Base-by-base conservation (phyloP, 1,140 invertebrate species). In the Calosoma granatense region DNA sequence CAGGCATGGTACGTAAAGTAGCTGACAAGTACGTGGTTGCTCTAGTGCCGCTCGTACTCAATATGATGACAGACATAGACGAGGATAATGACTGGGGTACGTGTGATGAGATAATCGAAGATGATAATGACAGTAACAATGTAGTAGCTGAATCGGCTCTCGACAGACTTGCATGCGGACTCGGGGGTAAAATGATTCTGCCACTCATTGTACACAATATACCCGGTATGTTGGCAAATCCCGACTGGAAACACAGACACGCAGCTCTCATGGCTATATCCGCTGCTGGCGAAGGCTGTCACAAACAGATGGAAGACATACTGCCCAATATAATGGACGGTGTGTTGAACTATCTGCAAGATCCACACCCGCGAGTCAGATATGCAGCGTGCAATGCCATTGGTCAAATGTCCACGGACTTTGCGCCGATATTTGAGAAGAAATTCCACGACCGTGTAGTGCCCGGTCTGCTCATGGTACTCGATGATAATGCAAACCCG, bases 381-480 rank as follows among this genome's bases (percentile, higher is more conserved):
- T 98, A 98, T 69, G 97, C 97, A 21, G 92, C 93, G 51, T 99
- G 97, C 70, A 99, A 99, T 77, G 94, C 95, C n/a, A 82, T 99
- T 36, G 97, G 97, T 14, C 97, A 99, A 76, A 96, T 99, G 92
- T 92, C 94, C 0, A 94, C 94, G 12, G 97, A 99, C 74, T 99
- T 99, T 79, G 93, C 93, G 2, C 94, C 94, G 2, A 78, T 80
- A 6, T 96, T 99, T 67, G 92, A 99, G 72, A 98, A 98, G 75
- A 97, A 97, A 75, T 99, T 96, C 73, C 96, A 99, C 68, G 85
- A 87, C 55, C 89, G 88, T 75, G 88, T 99, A 52, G 87, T 99
- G 26, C 92, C 93, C 36, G 92, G 89, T 12, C 74, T 99, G 21
- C 72, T 99, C 2, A 79, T 85, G 72, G 80, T 97, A n/a, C 78